Percentiles rank a stretch among this genome's conserved stretches.
Evolutionary conservation across 2,113 vertebrate genomes (phyloP).

Genomic region (Ranitomeya variabilis): DNA sequence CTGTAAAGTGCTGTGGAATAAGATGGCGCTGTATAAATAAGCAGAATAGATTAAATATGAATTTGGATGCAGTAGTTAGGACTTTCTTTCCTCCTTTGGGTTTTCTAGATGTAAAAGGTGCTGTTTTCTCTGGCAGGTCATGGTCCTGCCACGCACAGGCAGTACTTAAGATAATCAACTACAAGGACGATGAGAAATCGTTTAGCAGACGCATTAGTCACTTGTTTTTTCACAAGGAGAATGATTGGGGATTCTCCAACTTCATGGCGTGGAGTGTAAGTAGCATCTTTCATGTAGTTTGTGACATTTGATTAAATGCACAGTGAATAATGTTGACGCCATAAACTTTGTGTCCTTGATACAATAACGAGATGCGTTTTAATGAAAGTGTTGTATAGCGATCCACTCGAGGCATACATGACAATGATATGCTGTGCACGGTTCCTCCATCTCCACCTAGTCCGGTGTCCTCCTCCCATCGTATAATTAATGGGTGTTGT

Average conservation of each 20-base stretch:
- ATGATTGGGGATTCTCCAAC: conserved; percentile 99
- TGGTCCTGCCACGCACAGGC: conserved; percentile 99
- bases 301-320: not conserved
- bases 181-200: conserved; percentile 97
- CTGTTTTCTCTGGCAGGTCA: conserved; percentile 75
- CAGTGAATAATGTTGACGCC: not conserved
- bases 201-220: conserved; percentile 98
- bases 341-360: not conserved
- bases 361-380: not conserved
- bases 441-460: not conserved
- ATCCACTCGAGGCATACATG: not conserved
- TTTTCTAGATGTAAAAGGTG: not conserved
- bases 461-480: not conserved
- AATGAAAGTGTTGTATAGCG: not conserved
- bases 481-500: conserved; percentile 11
- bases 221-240: conserved; percentile 99
- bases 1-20: too few species aligned
- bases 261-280: conserved; percentile 99
- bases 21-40: too few species aligned
- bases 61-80: not conserved
- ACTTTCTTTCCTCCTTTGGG: not conserved
- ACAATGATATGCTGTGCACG: not conserved
- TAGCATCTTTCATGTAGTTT: conserved; percentile 54
- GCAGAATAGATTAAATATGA: not conserved
- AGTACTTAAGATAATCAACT: conserved; percentile 98